Base-by-base conservation (phyloP, 1,140 invertebrate species). In the Hycleus phaleratus region DNA sequence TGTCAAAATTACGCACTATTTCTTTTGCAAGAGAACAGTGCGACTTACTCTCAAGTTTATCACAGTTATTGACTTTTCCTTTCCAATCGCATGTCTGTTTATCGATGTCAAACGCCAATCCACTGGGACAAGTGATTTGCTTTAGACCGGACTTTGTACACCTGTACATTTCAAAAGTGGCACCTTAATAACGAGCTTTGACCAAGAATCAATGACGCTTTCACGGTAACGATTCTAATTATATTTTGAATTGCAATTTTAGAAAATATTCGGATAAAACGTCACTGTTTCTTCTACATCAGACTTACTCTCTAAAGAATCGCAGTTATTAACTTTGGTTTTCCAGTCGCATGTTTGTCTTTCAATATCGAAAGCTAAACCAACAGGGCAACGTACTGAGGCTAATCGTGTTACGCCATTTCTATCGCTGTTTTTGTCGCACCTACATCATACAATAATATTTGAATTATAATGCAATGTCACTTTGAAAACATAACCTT, bases 61-160 rank as follows among this genome's bases (percentile, higher is more conserved):
- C 88, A 86, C 91, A 95, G 86, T 91, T 93, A 82, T 82, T 88
- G 81, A 94, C 91, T 85, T 94, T 93, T 81, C 86, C 88, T 83
- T 93, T 94, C 91, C 92, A 95, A 82, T 95, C 91, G 81, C 93
- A 95, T 78, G 91, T 95, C 82, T 95, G 93, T 84, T 93, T 92
- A 82, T 92, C 87, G 80, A 95, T 86, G 84, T 95, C 93, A 85
- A 95, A 95, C 80, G 90, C 88, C 82, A 95, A 83, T 80, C 91
- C 91, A 75, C 88, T 90, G 72, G 91, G 91, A 78, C 93, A 95
- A 79, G 88, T 89, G 81, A 95, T 91, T 85, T 90, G 86, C 87
- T 90, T 90, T 81, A 91, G 84, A 83, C 89, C 89, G 80, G 88
- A 88, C 80, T 85, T 89, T 82, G 88, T 91, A 84, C 89, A 91